phyloP scores from a whole-genome alignment of 2,888 invertebrate genomes.

The Steinernema scapterisci region DNA sequence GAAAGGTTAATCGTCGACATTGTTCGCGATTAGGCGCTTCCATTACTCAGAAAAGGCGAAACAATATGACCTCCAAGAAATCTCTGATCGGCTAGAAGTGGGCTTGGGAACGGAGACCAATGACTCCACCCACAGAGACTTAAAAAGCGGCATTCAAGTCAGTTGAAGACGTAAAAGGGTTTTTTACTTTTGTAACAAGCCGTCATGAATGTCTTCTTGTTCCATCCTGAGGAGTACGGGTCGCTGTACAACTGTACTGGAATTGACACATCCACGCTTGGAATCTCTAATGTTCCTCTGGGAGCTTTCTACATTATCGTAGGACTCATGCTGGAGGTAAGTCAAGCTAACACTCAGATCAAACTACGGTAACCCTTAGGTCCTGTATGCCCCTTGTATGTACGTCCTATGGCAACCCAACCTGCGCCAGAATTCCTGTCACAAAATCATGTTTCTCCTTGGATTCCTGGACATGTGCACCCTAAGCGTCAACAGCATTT shows the following conservation, averaged over 20 bases:
- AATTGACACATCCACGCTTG: neutral
- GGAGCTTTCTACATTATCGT: neutral
- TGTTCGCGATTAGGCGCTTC: no score
- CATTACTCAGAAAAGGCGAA: no score
- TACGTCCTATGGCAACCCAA: neutral
- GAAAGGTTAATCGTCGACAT: no score
- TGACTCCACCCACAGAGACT: no score
- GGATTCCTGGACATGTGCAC: neutral
- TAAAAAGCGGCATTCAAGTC: no score
- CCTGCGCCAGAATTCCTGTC: slow-evolving; percentile 6
- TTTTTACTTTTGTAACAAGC: no score
- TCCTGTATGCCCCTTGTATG: slow-evolving; percentile 2
- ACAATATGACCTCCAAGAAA: no score
- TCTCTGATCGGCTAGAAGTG: no score
- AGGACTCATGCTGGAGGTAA: neutral
- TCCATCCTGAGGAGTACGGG: neutral
- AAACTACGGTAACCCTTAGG: neutral
- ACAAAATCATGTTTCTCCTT: slow-evolving; percentile 14
- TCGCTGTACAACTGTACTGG: neutral
- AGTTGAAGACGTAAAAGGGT: no score
- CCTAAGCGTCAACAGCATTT: neutral
- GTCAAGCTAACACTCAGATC: no score
- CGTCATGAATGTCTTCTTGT: neutral
- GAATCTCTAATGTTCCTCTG: neutral
- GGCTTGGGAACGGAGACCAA: no score